These are phyloP conservation scores for Pediacus dermestoides DNA, from an alignment of 2,888 invertebrate genomes.

Conservation along the genomic window DNA sequence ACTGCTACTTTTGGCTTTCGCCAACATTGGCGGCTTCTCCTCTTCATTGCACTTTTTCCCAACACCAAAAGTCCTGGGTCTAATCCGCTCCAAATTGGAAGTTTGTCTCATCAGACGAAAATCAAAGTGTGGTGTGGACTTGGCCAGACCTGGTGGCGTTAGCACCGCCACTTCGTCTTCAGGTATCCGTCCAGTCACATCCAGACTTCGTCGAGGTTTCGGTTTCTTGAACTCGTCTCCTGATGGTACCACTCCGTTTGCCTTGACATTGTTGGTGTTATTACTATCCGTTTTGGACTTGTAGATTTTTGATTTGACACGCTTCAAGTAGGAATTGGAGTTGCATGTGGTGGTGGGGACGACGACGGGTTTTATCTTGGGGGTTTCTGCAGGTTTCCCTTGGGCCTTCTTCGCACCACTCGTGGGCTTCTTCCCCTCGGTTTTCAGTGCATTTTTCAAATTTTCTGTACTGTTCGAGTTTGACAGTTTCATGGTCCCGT, in stretches of 20 bases:
- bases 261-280: conserved; percentile 36
- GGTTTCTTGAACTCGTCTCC: conserved; percentile 33
- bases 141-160: conserved; percentile 27
- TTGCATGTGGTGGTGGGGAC: conserved; percentile 21
- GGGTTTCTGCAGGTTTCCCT: conserved; percentile 22
- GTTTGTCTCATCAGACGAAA: conserved; percentile 45
- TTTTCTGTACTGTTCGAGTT: conserved; percentile 41
- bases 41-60: conserved; percentile 25
- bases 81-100: conserved; percentile 47
- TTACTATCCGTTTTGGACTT: conserved; percentile 39
- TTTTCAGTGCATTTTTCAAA: conserved; percentile 28
- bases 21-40: conserved; percentile 42
- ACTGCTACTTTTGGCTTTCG: conserved; percentile 49
- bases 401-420: conserved; percentile 19
- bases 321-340: conserved; percentile 43
- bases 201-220: conserved; percentile 27
- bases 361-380: conserved; percentile 21
- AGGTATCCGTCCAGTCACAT: conserved; percentile 27
- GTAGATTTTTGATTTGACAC: conserved; percentile 48
- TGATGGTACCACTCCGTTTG: too few relatives aligned
- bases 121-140: conserved; percentile 39
- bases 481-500: conserved; percentile 27
- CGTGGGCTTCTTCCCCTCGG: conserved; percentile 15
- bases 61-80: conserved; percentile 38
- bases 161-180: conserved; percentile 31